Percentiles rank a stretch among this genome's conserved stretches.
Evolutionary conservation across 2,888 invertebrate genomes (phyloP).

Genomic region (Spodoptera littoralis): DNA sequence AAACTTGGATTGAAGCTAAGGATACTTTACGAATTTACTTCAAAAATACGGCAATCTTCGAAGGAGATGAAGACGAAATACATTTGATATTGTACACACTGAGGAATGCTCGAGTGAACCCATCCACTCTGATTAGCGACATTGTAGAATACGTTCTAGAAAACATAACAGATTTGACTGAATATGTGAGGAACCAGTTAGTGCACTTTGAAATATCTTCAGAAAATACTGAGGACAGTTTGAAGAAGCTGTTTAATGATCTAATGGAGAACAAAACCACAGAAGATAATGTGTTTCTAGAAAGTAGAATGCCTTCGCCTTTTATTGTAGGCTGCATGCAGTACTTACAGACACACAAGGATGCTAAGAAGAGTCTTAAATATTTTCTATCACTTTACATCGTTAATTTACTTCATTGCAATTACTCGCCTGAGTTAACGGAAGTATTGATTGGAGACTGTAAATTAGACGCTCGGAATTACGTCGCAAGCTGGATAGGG

Average conservation of each 20-base stretch:
- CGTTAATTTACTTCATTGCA: conserved; percentile 89
- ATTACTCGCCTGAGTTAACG: conserved; percentile 86
- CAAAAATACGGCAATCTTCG: conserved; percentile 90
- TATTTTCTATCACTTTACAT: conserved; percentile 80
- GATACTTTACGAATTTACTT: conserved; percentile 89
- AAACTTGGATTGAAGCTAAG: conserved; percentile 86
- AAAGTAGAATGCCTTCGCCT: conserved; percentile 79
- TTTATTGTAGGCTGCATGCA: conserved; percentile 83
- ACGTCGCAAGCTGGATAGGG: conserved; percentile 86
- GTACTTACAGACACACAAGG: conserved; percentile 74
- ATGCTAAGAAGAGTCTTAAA: conserved; percentile 76
- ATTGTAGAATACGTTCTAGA: conserved; percentile 77
- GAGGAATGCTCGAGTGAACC: conserved; percentile 74
- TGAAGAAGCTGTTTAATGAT: conserved; percentile 79
- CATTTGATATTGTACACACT: conserved; percentile 90
- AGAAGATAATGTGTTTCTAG: conserved; percentile 75
- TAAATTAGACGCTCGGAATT: conserved; percentile 81
- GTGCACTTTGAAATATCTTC: conserved; percentile 78
- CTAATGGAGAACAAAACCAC: conserved; percentile 75
- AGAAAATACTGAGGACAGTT: conserved; percentile 68
- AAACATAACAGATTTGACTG: conserved; percentile 73
- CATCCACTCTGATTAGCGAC: conserved; percentile 75
- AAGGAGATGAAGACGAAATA: conserved; percentile 90
- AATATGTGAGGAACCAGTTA: conserved; percentile 75
- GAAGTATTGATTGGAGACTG: conserved; percentile 84